Percentiles rank a stretch among this genome's conserved stretches.
These are phyloP conservation scores for Archegozetes longisetosus DNA, from an alignment of 1,140 invertebrate species.

Conservation along the genomic window DNA sequence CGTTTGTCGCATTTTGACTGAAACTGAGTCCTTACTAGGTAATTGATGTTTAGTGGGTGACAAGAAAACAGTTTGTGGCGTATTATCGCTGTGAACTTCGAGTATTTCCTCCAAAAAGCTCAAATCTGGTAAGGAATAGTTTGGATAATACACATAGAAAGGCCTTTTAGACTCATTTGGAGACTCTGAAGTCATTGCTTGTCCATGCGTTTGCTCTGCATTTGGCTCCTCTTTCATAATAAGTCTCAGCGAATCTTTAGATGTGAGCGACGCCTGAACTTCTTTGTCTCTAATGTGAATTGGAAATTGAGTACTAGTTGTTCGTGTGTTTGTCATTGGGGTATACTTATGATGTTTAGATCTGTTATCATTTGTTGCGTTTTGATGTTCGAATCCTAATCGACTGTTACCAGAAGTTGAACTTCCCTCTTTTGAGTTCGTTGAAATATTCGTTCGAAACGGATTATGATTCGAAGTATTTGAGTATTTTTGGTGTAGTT, in stretches of 20 bases:
- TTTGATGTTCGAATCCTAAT: neutral
- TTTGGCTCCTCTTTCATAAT: conserved; percentile 9
- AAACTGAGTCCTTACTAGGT: neutral
- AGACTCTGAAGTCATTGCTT: neutral
- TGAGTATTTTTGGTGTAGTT: neutral
- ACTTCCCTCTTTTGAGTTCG: neutral
- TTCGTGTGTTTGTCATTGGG: neutral
- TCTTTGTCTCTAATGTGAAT: conserved; percentile 46
- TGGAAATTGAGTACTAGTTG: conserved; percentile 36
- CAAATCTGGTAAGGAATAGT: conserved; percentile 72
- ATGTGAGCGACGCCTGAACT: conserved; percentile 45
- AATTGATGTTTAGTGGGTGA: conserved; percentile 17
- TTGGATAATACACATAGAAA: conserved; percentile 77
- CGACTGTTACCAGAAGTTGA: neutral
- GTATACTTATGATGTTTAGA: neutral
- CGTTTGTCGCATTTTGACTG: neutral
- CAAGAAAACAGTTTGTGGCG: conserved; percentile 14
- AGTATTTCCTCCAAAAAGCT: conserved; percentile 46
- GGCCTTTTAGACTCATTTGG: conserved; percentile 29
- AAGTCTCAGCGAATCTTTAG: neutral
- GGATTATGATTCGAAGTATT: neutral
- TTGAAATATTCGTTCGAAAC: neutral
- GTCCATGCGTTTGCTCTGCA: conserved; percentile 4
- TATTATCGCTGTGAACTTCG: conserved; percentile 16
- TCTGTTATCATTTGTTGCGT: neutral